These are phyloP conservation scores for Psix sp. DNA, from an alignment of 1,140 invertebrate species.

Conservation along the genomic window DNA sequence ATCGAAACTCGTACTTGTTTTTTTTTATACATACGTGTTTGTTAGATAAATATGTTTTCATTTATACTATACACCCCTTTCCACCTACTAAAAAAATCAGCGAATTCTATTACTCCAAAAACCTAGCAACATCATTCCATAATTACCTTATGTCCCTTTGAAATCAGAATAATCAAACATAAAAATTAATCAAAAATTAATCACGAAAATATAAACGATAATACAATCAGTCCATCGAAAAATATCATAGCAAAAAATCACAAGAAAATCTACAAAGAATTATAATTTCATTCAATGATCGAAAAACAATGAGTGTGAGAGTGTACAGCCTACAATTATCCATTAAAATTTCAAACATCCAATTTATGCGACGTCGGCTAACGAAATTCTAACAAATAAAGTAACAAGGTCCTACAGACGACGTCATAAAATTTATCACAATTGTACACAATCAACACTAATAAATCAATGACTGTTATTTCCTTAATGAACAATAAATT, in stretches of 20 bases:
- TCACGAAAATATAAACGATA: constrained; percentile 28
- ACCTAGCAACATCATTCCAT: constrained; percentile 33
- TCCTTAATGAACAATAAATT: background rate
- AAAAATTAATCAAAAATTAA: constrained; percentile 31
- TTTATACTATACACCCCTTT: constrained; percentile 45
- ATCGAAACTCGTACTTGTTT: too few relatives aligned
- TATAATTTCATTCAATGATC: constrained; percentile 42
- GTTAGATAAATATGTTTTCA: constrained; percentile 58
- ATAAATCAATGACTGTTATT: constrained; percentile 11
- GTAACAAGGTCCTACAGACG: constrained; percentile 7
- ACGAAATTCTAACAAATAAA: constrained; percentile 8
- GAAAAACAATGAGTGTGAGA: constrained; percentile 56
- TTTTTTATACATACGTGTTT: constrained; percentile 38
- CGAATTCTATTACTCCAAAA: constrained; percentile 32
- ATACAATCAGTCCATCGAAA: constrained; percentile 54
- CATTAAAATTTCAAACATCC: constrained; percentile 34
- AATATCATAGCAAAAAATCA: constrained; percentile 58
- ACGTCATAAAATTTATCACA: constrained; percentile 30
- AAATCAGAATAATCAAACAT: constrained; percentile 53
- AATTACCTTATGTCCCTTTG: constrained; percentile 48
- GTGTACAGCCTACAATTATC: constrained; percentile 35
- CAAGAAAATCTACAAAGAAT: constrained; percentile 45
- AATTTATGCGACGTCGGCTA: constrained; percentile 36
- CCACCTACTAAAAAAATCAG: constrained; percentile 32
- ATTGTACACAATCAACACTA: constrained; percentile 20